Conservation (phyloP, 2,113 vertebrate genomes). For the Lasiurus cinereus region DNA sequence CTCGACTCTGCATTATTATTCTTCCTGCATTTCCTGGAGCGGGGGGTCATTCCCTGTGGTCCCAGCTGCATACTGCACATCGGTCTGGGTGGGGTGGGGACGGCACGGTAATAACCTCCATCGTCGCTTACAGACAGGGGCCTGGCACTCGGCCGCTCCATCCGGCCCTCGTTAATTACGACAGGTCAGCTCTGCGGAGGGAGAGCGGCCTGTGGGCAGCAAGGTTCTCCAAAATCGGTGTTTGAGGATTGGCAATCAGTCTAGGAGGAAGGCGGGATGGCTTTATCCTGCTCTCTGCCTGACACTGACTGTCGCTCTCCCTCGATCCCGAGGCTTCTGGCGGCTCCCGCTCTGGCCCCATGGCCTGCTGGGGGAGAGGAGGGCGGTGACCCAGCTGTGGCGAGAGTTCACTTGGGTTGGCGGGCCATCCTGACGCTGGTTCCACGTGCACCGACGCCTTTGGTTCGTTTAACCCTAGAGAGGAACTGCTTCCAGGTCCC, state of each 20-base stretch:
- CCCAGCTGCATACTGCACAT: neutral
- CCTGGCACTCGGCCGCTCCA: neutral
- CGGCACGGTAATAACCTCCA: neutral
- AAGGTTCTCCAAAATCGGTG: neutral
- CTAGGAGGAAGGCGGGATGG: slow-evolving; percentile 59
- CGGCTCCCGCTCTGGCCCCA: neutral
- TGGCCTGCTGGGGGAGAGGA: neutral
- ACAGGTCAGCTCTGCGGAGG: neutral
- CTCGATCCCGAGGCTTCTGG: neutral
- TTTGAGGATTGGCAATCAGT: slow-evolving; percentile 10
- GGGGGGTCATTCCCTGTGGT: neutral
- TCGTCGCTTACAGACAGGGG: neutral
- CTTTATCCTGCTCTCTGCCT: slow-evolving; percentile 72
- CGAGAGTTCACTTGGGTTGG: neutral
- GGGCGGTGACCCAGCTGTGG: neutral
- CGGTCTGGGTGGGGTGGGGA: neutral
- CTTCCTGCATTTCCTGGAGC: neutral
- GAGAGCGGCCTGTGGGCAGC: neutral
- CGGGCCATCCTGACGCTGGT: neutral
- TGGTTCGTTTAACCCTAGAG: slow-evolving; percentile 32
- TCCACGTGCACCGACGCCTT: slow-evolving; percentile 22
- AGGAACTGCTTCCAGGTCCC: neutral
- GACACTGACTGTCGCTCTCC: slow-evolving; percentile 40
- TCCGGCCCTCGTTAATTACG: neutral
- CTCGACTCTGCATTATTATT: neutral